These are phyloP conservation scores for Protonemura montana DNA, from an alignment of 2,888 invertebrate species.

Conservation along the genomic window DNA sequence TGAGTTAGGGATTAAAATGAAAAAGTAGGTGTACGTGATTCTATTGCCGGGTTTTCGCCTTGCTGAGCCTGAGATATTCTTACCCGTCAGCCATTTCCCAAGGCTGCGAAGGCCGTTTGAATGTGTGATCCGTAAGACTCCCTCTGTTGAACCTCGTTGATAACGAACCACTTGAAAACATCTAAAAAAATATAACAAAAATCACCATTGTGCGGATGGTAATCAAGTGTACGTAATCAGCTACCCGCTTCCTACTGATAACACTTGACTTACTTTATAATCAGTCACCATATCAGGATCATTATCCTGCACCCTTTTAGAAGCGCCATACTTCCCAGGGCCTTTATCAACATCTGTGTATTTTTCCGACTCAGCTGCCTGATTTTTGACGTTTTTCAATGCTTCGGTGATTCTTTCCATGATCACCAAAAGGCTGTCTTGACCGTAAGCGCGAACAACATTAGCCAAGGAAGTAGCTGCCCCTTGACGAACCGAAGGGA, in stretches of 20 bases:
- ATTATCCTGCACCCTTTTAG: constrained; percentile 60
- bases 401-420: constrained; percentile 58
- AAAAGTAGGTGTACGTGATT: no score
- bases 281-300: constrained; percentile 60
- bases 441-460: constrained; percentile 58
- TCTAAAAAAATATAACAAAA: constrained; percentile 54
- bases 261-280: constrained; percentile 55
- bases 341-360: constrained; percentile 57
- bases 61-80: constrained; percentile 12
- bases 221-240: neutral
- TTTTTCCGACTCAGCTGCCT: constrained; percentile 58
- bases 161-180: constrained; percentile 64
- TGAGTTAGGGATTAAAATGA: no score
- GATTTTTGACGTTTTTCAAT: constrained; percentile 58
- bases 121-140: constrained; percentile 59
- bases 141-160: constrained; percentile 63
- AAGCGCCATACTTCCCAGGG: constrained; percentile 60
- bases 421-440: constrained; percentile 56
- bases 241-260: neutral
- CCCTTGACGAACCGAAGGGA: constrained; percentile 64
- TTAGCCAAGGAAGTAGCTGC: constrained; percentile 62
- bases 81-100: constrained; percentile 66
- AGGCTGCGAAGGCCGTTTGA: constrained; percentile 61
- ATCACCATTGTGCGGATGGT: neutral
- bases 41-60: no score